phyloP scores from a whole-genome alignment of 2,113 vertebrate genomes.

The Passer domesticus region DNA sequence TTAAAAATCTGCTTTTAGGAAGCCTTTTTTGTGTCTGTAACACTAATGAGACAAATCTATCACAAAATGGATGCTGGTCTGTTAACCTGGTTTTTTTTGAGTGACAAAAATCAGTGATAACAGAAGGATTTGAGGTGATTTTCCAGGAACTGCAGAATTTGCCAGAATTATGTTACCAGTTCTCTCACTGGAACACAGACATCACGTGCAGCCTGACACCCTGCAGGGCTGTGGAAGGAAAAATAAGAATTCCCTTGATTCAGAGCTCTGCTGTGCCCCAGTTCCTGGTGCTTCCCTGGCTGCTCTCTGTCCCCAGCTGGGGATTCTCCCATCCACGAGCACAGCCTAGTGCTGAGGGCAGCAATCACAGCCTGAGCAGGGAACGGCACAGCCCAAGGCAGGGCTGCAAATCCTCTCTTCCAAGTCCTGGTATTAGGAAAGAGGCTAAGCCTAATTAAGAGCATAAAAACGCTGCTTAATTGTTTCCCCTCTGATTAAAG shows the following conservation, averaged over 20 bases:
- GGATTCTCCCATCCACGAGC: not conserved
- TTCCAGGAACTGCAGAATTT: not conserved
- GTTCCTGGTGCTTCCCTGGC: not conserved
- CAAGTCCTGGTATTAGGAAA: not conserved
- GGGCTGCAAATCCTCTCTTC: not conserved
- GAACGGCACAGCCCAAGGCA: not conserved
- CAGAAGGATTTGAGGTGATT: not conserved
- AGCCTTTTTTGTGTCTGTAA: not conserved
- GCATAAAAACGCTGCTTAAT: not conserved
- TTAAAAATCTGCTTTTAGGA: not conserved
- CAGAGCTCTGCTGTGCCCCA: not conserved
- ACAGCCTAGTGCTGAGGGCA: conserved; percentile 18
- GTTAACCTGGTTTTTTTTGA: not conserved
- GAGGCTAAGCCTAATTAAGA: not conserved
- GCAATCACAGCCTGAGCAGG: not conserved
- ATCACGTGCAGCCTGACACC: not conserved
- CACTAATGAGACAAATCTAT: not conserved
- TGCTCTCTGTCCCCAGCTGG: not conserved
- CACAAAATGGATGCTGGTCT: not conserved
- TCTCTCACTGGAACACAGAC: not conserved
- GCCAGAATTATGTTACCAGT: not conserved
- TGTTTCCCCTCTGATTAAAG: not conserved
- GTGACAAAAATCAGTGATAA: not conserved
- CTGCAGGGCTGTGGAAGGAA: not conserved
- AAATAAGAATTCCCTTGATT: not conserved